Evolutionary conservation across 2,888 invertebrate genomes (phyloP), one percentile per base, ranked within the genome.

Genomic region (Tinea semifulvella): DNA sequence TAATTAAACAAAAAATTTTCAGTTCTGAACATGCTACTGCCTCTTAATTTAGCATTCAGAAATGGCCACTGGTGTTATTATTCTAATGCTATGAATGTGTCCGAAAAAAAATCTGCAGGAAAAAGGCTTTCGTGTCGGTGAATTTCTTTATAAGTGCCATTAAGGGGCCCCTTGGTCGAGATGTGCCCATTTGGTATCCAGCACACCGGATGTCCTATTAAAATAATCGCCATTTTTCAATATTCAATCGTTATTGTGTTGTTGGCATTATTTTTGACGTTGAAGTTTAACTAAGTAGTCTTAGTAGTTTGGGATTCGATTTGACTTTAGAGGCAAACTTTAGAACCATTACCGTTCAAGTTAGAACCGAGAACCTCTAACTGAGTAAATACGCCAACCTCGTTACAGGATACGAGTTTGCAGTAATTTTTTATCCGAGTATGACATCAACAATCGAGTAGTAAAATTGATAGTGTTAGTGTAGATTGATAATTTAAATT

Each of bases 181-280:
- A 49, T 57, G 58, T 61, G 50, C 49, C 49, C 50, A 49, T 60
- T 50, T 47, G 47, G 49, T 45, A 14, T 6, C 27, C 43, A 25
- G 42, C 27, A 52, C 52, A 63, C 72, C 71, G 73, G 74, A 75
- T 73, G 71, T 75, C 63, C 69, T 73, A 76, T 77, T 79, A 77
- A 75, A 76, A 71, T 77, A 77, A 76, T 76, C 58, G 66, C 54
- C 59, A 65, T 65, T 65, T 70, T 75, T 72, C 74, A 76, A 72
- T 75, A 72, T 75, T 65, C 68, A 65, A 56, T 56, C 66, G 64
- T 70, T 69, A 69, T 60, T 60, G 61, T 60, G 46, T 28, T 58
- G 59, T 56, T 54, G 51, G 55, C 50, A 55, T 56, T 58, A 55
- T 61, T 63, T 44, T 64, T 60, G 56, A 52, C 44, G 49, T 52